Conservation (phyloP, 2,888 invertebrate genomes). For the Trachelus tabidus region DNA sequence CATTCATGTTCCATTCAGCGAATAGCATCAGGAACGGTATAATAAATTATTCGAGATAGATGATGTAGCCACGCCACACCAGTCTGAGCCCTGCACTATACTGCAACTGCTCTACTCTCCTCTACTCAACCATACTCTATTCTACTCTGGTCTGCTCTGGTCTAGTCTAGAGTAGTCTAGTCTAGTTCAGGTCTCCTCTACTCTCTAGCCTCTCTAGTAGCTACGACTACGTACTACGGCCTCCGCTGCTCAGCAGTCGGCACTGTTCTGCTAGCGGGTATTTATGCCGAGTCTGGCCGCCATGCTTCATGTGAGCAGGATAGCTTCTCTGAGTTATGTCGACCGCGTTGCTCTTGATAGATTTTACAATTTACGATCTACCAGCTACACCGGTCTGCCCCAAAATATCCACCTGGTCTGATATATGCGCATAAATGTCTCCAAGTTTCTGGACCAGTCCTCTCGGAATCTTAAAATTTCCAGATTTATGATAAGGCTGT, state of each 20-base stretch:
- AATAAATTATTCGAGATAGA: conserved; percentile 66
- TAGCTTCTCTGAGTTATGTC: conserved; percentile 64
- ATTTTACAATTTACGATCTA: conserved; percentile 64
- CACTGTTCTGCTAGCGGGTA: conserved; percentile 62
- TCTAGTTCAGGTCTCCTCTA: background rate
- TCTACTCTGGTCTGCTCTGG: background rate
- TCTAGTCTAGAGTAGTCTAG: background rate
- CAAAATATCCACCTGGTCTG: conserved; percentile 3
- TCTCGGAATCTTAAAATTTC: background rate
- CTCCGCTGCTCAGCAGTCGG: conserved; percentile 28
- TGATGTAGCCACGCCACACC: conserved; percentile 65
- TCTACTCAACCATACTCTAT: background rate
- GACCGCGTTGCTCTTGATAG: conserved; percentile 65
- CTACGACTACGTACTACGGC: background rate
- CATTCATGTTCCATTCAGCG: conserved; percentile 3
- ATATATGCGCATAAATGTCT: background rate
- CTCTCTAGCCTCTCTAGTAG: background rate
- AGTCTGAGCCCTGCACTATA: conserved; percentile 53
- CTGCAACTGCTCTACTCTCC: background rate
- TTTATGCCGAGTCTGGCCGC: conserved; percentile 65
- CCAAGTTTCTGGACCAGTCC: background rate
- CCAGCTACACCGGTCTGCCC: background rate
- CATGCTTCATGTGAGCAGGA: conserved; percentile 63
- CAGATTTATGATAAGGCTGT: background rate
- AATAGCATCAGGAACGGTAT: conserved; percentile 48